These are phyloP conservation scores for Pseudobourletiella spinata DNA, from an alignment of 1,140 invertebrate species.

Conservation along the genomic window DNA sequence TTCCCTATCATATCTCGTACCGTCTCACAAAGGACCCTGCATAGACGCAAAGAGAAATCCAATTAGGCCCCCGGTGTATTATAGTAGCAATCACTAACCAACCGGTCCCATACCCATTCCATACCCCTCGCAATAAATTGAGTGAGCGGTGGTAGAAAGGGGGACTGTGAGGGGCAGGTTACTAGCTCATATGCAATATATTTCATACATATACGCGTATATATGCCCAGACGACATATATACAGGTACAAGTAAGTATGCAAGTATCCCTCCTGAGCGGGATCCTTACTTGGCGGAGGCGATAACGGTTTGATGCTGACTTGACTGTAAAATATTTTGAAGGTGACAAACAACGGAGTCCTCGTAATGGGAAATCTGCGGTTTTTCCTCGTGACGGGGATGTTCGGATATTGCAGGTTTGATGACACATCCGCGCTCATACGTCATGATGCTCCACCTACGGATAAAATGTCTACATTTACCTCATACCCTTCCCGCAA, in stretches of 20 bases:
- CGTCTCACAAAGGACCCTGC: constrained; percentile 63
- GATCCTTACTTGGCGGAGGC: constrained; percentile 60
- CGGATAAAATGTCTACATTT: constrained; percentile 33
- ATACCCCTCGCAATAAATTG: too few relatives aligned
- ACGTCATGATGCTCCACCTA: constrained; percentile 88
- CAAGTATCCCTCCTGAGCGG: background rate
- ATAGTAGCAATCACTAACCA: too few relatives aligned
- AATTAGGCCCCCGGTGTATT: background rate
- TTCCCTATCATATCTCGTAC: constrained; percentile 65
- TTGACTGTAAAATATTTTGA: constrained; percentile 76
- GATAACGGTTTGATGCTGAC: constrained; percentile 64
- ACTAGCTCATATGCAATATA: too few relatives aligned
- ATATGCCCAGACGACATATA: too few relatives aligned
- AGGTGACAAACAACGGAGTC: constrained; percentile 69
- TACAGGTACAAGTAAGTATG: too few relatives aligned
- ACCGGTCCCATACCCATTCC: too few relatives aligned
- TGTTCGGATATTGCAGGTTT: constrained; percentile 25
- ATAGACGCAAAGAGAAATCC: constrained; percentile 15
- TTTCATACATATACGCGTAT: too few relatives aligned
- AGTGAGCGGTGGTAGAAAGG: too few relatives aligned
- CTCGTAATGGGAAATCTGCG: constrained; percentile 45
- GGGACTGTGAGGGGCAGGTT: too few relatives aligned
- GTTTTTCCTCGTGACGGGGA: constrained; percentile 21
- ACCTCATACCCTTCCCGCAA: too few relatives aligned
- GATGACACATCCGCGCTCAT: constrained; percentile 41